Evolutionary conservation across 2,888 invertebrate species (phyloP).

Genomic region (Apodemia hepburni): DNA sequence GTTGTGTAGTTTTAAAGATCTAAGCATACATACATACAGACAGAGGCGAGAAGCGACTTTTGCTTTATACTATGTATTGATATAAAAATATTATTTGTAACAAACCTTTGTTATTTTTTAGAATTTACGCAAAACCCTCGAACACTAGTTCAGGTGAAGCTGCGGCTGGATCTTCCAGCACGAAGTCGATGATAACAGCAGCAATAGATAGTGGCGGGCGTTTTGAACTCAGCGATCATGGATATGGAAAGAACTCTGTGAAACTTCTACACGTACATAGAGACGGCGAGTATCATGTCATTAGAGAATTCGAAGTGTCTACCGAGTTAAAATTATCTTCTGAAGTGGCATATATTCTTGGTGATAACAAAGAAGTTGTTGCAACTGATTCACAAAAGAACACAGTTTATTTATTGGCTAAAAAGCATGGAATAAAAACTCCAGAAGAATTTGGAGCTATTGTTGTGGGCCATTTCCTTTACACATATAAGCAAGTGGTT

Average conservation of each 20-base stretch:
- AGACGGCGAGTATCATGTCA: conserved; percentile 83
- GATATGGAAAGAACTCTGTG: conserved; percentile 88
- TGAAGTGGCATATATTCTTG: conserved; percentile 85
- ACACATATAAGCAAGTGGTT: conserved; percentile 86
- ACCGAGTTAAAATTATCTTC: conserved; percentile 85
- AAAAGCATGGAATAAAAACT: conserved; percentile 87
- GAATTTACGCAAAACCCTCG: conserved; percentile 74
- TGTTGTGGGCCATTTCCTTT: conserved; percentile 87
- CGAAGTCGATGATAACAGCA: conserved; percentile 49
- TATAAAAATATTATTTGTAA: no score
- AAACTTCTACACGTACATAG: conserved; percentile 86
- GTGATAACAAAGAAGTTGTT: conserved; percentile 90
- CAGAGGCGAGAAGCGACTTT: no score
- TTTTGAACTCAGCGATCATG: conserved; percentile 82
- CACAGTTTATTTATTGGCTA: conserved; percentile 88
- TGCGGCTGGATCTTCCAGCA: conserved; percentile 25
- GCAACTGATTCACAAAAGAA: conserved; percentile 93
- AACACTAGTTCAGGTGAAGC: conserved; percentile 57
- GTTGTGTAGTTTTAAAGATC: no score
- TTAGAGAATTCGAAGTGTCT: conserved; percentile 86
- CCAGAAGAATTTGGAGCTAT: conserved; percentile 89
- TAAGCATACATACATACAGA: no score
- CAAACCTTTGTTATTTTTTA: conserved; percentile 36
- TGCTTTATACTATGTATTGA: no score
- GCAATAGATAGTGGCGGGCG: conserved; percentile 70